Conservation (phyloP, 2,113 vertebrate species). For the Trachemys scripta region DNA sequence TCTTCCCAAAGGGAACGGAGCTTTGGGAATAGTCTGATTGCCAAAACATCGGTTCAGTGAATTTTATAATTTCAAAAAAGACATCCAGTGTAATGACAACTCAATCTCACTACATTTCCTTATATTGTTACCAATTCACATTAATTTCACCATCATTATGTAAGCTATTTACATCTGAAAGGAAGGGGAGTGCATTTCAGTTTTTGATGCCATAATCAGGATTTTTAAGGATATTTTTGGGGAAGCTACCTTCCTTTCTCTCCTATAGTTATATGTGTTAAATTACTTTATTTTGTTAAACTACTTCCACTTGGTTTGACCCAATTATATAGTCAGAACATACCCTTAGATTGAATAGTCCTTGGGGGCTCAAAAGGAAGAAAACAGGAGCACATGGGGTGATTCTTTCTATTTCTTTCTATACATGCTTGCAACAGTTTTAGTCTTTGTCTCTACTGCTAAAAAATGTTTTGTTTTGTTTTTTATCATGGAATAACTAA, state of each 20-base stretch:
- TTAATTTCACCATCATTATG: constrained; percentile 30
- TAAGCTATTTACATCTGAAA: neutral
- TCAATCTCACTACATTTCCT: neutral
- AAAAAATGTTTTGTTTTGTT: neutral
- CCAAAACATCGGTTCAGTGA: neutral
- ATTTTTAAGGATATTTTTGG: neutral
- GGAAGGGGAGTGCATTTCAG: neutral
- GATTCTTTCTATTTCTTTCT: neutral
- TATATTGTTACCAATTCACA: neutral
- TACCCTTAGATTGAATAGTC: neutral
- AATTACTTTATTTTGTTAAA: neutral
- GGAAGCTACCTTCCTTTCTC: neutral
- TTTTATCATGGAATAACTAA: neutral
- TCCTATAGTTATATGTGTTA: neutral
- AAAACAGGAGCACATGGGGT: neutral
- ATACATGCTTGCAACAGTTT: neutral
- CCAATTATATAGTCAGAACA: neutral
- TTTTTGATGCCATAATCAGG: neutral
- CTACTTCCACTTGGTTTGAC: neutral
- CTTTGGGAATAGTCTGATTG: neutral
- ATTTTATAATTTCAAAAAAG: neutral
- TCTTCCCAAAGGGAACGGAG: neutral
- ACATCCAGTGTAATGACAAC: neutral
- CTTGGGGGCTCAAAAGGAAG: neutral
- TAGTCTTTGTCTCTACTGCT: neutral